Percentiles rank a stretch among this genome's conserved stretches.
These are phyloP conservation scores for Pelmatolapia mariae DNA, from an alignment of 2,113 vertebrate species.

Conservation along the genomic window DNA sequence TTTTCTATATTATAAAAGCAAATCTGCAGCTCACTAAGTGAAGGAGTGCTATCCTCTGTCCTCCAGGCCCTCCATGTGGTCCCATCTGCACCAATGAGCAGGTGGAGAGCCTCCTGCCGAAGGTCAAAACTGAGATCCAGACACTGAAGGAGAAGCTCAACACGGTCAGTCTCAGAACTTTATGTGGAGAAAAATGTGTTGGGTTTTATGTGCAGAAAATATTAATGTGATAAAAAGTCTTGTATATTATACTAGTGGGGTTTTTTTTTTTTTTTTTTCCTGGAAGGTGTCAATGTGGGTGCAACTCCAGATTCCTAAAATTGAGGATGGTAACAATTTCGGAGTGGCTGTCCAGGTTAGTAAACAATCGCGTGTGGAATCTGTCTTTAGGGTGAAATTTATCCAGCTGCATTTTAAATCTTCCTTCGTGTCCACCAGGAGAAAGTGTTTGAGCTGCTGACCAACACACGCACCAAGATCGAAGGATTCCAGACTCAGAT, in stretches of 20 bases:
- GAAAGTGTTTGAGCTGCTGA: conserved; percentile 88
- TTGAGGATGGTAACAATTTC: conserved; percentile 91
- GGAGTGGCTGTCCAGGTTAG: conserved; percentile 89
- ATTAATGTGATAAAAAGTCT: background rate
- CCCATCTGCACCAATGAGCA: conserved; percentile 81
- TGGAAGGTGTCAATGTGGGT: conserved; percentile 84
- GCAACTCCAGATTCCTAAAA: conserved; percentile 84
- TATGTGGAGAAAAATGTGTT: background rate
- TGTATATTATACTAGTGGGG: background rate
- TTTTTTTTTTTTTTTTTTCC: rapidly evolving
- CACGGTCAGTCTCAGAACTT: conserved; percentile 55
- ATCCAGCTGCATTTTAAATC: background rate
- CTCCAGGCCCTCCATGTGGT: conserved; percentile 80
- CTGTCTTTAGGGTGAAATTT: background rate
- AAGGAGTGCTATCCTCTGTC: background rate
- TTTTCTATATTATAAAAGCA: background rate
- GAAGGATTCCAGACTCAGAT: conserved; percentile 86
- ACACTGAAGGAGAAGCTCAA: conserved; percentile 85
- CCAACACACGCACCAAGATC: conserved; percentile 81
- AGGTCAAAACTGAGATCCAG: conserved; percentile 81
- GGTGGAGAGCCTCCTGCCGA: conserved; percentile 74
- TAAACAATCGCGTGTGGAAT: background rate
- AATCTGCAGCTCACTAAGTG: background rate
- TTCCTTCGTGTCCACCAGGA: conserved; percentile 65
- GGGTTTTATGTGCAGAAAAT: background rate